Base-by-base conservation (phyloP, 92 coral and sea anemone species). In the Siderastrea siderea region DNA sequence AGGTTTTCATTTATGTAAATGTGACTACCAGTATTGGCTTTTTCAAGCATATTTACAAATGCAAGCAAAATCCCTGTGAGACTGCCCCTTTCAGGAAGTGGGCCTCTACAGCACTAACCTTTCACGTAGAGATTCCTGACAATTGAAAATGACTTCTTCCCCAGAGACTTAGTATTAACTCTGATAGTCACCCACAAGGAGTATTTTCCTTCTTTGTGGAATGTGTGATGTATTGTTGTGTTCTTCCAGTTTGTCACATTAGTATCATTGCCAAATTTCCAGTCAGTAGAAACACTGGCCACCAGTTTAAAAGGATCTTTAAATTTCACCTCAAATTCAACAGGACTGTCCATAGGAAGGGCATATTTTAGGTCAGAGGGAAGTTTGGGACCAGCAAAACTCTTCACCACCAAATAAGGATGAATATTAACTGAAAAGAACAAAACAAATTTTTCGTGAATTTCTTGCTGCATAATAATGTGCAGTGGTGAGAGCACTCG, bases 141-240 rank as follows among this genome's bases (percentile, higher is more conserved):
- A 47, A 81, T 62, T 6, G 14, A 15, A 52, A 72, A 12, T 5
- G 53, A n/a, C 11, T 43, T 7, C n/a, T 59, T 85, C 9, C 47
- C 67, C 1, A 13, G 5, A 13, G 59, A 64, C 75, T 52, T 75
- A 13, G 95, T 90, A 8, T 16, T 38, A 17, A 93, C 53, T 63
- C 90, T 95, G 78, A 88, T 73, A 1, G 96, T 95, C 63, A 71
- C 94, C 93, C 94, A 93, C 15, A 93, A 53, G 14, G 4, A 7
- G 64, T 73, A 71, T 13, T 16, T 47, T 2, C 74, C 91, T 7
- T 81, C 67, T 46, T 12, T 68, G 16, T 45, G 43, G 74, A 67
- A 88, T 12, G 77, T 79, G 58, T 88, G 69, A 43, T 17, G 16
- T 6, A 82, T 76, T 2, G 47, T 60, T n/a, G 54, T 68, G 46